Base-by-base conservation (phyloP, 2,888 invertebrate genomes). In the Drosophila mettleri region DNA sequence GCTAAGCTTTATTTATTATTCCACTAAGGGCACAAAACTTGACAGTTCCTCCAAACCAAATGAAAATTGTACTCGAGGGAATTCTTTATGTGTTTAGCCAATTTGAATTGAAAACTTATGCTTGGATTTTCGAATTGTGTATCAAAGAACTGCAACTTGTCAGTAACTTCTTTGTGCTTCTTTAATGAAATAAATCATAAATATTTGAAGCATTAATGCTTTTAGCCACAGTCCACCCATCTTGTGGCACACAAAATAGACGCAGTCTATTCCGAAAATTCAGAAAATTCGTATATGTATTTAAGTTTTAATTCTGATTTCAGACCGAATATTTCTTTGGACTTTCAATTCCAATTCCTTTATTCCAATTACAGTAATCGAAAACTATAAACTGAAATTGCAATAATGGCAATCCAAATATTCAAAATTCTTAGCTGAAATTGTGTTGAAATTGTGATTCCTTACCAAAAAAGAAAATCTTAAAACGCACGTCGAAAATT, bases 1-100 rank as follows among this genome's bases (percentile, higher is more conserved):
- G 73, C 65, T 83, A 76, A 76, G 85, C 86, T 80, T 85, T 80
- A 88, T 88, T 83, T 83, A 88, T 86, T 71, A 61, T 66, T 39
- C 45, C 36, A n/a, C 24, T 27, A 22, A 52, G 63, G 53, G 43
- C 12, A 12, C 48, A 60, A 29, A 33, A 52, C 54, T 52, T 66
- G 22, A 8, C 33, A 54, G 39, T 48, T 54, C 14, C 20, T 20
- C 14, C 10, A 29, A 18, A 29, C 24, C 34, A 36, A 49, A 34
- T 24, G 39, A 53, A 55, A 18, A 49, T 49, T 54, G 29, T 29
- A 27, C 53, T 59, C 34, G 24, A 48, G 38, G 46, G 45, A 41
- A 33, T 66, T 46, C 18, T 46, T 31, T 36, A 16, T 52, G 27
- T 36, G 52, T 16, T 3, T 48, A 27, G 34, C 14, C 27, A 39